phyloP scores from a whole-genome alignment of 2,888 invertebrate genomes.

The Heliconius sara region DNA sequence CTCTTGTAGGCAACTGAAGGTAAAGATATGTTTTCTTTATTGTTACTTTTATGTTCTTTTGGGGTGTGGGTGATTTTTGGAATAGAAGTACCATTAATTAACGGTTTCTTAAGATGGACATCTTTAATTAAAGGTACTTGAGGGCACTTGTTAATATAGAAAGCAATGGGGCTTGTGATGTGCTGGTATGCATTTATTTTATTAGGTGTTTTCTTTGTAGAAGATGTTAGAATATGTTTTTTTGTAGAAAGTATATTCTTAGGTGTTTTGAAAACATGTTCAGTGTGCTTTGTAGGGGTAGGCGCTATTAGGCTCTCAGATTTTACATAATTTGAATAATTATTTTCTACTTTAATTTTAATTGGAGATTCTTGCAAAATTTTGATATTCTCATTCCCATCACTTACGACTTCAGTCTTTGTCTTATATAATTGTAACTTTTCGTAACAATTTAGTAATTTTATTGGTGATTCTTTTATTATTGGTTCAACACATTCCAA shows the following conservation, averaged over 20 bases:
- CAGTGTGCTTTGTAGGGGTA: background rate
- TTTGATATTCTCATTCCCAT: background rate
- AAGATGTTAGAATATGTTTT: slow-evolving; percentile 52
- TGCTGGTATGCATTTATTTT: slow-evolving; percentile 62
- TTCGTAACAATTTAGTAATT: background rate
- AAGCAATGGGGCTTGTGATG: slow-evolving; percentile 71
- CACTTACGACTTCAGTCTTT: background rate
- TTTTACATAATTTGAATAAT: slow-evolving; percentile 13
- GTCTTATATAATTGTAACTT: background rate
- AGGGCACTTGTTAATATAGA: slow-evolving; percentile 69
- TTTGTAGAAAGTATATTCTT: slow-evolving; percentile 52
- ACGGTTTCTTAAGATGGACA: slow-evolving; percentile 65
- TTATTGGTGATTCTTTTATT: background rate
- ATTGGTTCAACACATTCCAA: background rate
- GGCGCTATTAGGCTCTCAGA: background rate
- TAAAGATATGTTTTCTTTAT: slow-evolving; percentile 66
- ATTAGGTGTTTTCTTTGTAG: slow-evolving; percentile 58
- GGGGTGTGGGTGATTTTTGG: slow-evolving; percentile 59
- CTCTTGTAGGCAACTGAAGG: slow-evolving; percentile 66
- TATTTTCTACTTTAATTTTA: background rate
- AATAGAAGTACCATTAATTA: slow-evolving; percentile 61
- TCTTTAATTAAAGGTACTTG: slow-evolving; percentile 65
- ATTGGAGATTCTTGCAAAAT: slow-evolving; percentile 1
- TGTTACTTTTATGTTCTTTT: slow-evolving; percentile 49
- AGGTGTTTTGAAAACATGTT: slow-evolving; percentile 61